A percentile compares a stretch with the other conserved stretches of the same genome.
These are phyloP conservation scores for Pardosa pseudoannulata DNA, from an alignment of 2,888 invertebrate species.

Conservation along the genomic window DNA sequence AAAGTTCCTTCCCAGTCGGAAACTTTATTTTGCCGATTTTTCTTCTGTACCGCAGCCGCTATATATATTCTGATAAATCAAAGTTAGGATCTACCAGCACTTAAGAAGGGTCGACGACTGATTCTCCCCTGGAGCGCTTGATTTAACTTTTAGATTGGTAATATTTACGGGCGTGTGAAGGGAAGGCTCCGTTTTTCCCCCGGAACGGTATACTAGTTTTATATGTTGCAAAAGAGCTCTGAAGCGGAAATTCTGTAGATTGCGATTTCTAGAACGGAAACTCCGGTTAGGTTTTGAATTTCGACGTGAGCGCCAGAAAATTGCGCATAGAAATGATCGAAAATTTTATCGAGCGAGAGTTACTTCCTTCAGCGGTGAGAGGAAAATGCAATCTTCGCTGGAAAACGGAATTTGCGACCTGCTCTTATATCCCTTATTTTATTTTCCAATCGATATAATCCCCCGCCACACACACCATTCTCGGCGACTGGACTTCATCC, in stretches of 20 bases:
- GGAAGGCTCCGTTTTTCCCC: constrained; percentile 25
- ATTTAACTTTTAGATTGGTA: constrained; percentile 68
- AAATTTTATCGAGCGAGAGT: constrained; percentile 70
- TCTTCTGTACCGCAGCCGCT: not conserved
- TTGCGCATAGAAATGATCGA: constrained; percentile 70
- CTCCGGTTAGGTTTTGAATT: constrained; percentile 66
- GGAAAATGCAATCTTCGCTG: constrained; percentile 63
- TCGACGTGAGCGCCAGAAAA: constrained; percentile 64
- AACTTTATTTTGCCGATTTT: not conserved
- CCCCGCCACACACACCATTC: constrained; percentile 11
- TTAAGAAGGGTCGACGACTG: constrained; percentile 11
- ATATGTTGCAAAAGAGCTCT: constrained; percentile 65
- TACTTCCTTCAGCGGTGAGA: constrained; percentile 41
- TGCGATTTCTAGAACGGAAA: constrained; percentile 55
- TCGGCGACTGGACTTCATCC: constrained; percentile 51
- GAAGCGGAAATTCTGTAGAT: constrained; percentile 69
- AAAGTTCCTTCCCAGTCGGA: not conserved
- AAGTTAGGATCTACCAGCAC: not conserved
- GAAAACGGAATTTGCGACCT: constrained; percentile 63
- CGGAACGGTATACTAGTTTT: constrained; percentile 59
- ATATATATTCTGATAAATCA: constrained; percentile 16
- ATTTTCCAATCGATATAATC: constrained; percentile 51
- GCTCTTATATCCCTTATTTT: constrained; percentile 41
- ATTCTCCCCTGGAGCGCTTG: constrained; percentile 45
- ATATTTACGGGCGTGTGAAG: constrained; percentile 23